These are phyloP conservation scores for Helicoverpa zea DNA, from an alignment of 1,140 invertebrate genomes.

Conservation along the genomic window DNA sequence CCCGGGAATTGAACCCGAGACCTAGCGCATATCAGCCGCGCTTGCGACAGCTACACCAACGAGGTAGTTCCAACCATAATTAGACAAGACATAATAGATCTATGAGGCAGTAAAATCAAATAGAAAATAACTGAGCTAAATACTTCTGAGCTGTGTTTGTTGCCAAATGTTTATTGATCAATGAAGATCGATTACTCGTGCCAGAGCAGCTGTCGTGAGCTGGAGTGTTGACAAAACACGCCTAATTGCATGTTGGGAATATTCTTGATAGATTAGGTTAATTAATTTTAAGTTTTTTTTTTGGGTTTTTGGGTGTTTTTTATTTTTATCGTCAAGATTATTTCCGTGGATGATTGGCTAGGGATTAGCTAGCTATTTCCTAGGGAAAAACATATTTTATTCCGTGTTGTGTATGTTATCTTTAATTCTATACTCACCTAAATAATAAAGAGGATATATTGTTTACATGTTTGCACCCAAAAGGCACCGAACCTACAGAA, in stretches of 20 bases:
- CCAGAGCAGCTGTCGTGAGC: conserved; percentile 8
- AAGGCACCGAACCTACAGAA: no score
- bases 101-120: not conserved
- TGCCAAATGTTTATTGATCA: conserved; percentile 35
- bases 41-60: no score
- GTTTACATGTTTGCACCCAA: no score
- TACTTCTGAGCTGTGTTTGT: not conserved
- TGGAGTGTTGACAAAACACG: not conserved
- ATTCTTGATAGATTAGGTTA: not conserved
- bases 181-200: conserved; percentile 26
- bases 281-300: not conserved
- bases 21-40: no score
- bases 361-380: no score
- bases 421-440: no score
- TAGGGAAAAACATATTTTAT: no score
- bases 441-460: no score
- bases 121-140: conserved; percentile 24
- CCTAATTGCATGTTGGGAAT: not conserved
- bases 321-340: not conserved
- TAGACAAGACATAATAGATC: not conserved
- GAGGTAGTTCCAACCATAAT: not conserved
- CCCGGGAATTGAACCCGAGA: no score
- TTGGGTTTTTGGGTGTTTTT: not conserved
- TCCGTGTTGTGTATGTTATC: no score
- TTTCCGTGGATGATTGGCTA: no score